Evolutionary conservation across 2,797 vertebrate species (phyloP), one percentile per base, ranked within the genome.

Genomic region (Hippoglossus hippoglossus): DNA sequence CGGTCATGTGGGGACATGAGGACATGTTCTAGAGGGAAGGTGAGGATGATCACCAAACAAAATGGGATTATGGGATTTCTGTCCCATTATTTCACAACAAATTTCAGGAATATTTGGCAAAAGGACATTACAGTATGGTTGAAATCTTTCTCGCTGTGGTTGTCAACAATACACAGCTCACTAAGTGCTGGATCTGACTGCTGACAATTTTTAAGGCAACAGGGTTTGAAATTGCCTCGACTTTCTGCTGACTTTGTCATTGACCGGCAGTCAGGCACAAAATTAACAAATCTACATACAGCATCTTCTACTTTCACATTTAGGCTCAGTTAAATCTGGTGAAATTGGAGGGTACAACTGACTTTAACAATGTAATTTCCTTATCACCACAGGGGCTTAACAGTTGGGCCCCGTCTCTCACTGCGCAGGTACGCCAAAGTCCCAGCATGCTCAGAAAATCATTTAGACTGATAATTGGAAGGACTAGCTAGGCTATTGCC

Each of bases 391-490:
- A 63, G 71, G 66, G 68, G 79, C 60, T 68, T 67, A 56, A 71
- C 55, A 54, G 50, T 39, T n/a, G 12, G 65, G 19, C 10, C n/a
- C n/a, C 1, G 5, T 55, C 52, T 81, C 50, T 63, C 65, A 55
- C 67, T 77, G 63, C 4, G 1, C 58, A 41, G 49, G 34, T 41
- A 26, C 12, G 18, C 46, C 63, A 50, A 52, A 64, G 52, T 79
- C 71, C 66, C 70, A 79, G 53, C 71, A 65, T 49, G 80, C 75
- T 71, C 25, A 66, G 24, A 77, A 50, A 63, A 78, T 77, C 60
- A 84, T 84, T 31, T 59, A 79, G 49, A 73, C 59, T 57, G 73
- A 79, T 87, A 84, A 87, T 75, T 87, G 64, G 52, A 73, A 72
- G 56, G 59, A 75, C 57, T 60, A 73, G 60, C 62, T 21, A 50